Conservation (phyloP, 2,888 invertebrate species). For the Unio pictorum region DNA sequence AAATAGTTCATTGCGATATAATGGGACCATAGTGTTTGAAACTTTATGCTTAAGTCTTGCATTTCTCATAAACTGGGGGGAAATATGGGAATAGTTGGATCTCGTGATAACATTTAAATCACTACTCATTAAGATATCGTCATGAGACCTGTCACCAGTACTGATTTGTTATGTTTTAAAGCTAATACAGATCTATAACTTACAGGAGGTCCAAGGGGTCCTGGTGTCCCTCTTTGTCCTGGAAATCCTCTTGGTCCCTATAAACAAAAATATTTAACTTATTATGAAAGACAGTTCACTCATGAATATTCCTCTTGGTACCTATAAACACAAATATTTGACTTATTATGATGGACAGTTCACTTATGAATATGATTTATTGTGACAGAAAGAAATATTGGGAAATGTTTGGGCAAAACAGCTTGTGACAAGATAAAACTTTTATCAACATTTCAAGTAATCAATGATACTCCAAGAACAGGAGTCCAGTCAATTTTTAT, state of each 20-base stretch:
- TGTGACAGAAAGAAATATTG: not conserved
- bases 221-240: conserved; percentile 85
- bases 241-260: conserved; percentile 89
- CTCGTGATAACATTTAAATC: not conserved
- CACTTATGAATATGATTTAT: not conserved
- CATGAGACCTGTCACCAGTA: not conserved
- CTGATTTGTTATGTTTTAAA: not conserved
- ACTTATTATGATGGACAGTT: not conserved
- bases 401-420: not conserved
- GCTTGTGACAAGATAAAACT: too few relatives aligned
- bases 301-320: conserved; percentile 79
- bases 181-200: conserved; percentile 19
- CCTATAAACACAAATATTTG: conserved; percentile 74
- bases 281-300: not conserved
- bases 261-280: conserved; percentile 21
- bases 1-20: too few relatives aligned
- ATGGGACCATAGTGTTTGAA: too few relatives aligned
- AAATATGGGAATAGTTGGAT: not conserved
- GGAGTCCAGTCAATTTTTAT: too few relatives aligned
- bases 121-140: too few relatives aligned
- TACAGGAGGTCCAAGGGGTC: conserved; percentile 82
- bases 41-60: too few relatives aligned
- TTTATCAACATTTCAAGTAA: too few relatives aligned
- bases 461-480: too few relatives aligned
- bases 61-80: too few relatives aligned